Percentiles rank a stretch among this genome's conserved stretches.
Evolutionary conservation across 1,140 invertebrate genomes (phyloP).

Genomic region (Choristoneura fumiferana): DNA sequence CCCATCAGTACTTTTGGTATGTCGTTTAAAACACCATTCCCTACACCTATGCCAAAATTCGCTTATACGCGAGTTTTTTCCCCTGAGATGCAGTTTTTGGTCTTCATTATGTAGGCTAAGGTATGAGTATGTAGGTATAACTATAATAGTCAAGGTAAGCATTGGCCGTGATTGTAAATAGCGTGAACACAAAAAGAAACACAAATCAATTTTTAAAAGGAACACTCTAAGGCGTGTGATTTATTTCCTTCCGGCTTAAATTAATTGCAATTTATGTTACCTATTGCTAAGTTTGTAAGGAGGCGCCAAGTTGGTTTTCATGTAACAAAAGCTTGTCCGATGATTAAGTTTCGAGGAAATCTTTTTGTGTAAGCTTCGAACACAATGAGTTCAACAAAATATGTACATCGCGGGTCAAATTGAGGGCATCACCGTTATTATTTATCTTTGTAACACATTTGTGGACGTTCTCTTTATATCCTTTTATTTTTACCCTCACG

Average conservation of each 20-base stretch:
- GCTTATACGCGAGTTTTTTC: too few relatives aligned
- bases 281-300: slow-evolving; percentile 19
- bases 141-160: too few relatives aligned
- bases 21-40: too few relatives aligned
- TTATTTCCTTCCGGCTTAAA: slow-evolving; percentile 10
- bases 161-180: too few relatives aligned
- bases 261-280: slow-evolving; percentile 10
- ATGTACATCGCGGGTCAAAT: slow-evolving; percentile 36
- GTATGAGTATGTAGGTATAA: too few relatives aligned
- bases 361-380: slow-evolving; percentile 35
- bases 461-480: slow-evolving; percentile 35
- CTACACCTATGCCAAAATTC: too few relatives aligned
- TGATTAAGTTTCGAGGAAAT: slow-evolving; percentile 21
- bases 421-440: slow-evolving; percentile 48
- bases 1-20: too few relatives aligned
- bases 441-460: slow-evolving; percentile 50
- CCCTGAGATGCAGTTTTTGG: too few relatives aligned
- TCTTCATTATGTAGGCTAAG: too few relatives aligned
- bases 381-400: slow-evolving; percentile 37
- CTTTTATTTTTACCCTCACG: slow-evolving; percentile 46
- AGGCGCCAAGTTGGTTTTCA: slow-evolving; percentile 31
- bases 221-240: neutral
- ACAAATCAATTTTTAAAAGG: slow-evolving; percentile 1
- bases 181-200: too few relatives aligned
- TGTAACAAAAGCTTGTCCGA: slow-evolving; percentile 37